Evolutionary conservation across 2,888 invertebrate genomes (phyloP), one percentile per base, ranked within the genome.

Genomic region (Rhorus exstirpatorius): DNA sequence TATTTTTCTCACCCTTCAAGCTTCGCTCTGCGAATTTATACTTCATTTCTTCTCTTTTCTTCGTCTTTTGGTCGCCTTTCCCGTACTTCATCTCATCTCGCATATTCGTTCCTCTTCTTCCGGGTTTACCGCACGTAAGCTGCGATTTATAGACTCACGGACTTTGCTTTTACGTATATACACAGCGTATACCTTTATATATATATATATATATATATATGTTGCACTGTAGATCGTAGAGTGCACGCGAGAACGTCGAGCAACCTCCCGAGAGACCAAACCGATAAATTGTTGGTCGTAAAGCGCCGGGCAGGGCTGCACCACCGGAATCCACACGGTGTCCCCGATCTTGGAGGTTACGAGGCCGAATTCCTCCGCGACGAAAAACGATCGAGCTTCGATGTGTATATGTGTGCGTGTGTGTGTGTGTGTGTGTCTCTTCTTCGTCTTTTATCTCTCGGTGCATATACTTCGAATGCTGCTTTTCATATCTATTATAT

Each of bases 141-240:
- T 86, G 86, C 87, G 87, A 89, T 89, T 89, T 89, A 89, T 89
- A 85, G 88, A 89, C 89, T 89, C 81, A 79, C 49, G 44, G 55
- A 67, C 55, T n/a, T 44, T 35, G 55, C 46, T 49, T 2, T 35
- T 53, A 26, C 46, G 58, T 44, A 31, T 55, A n/a, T 3, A 24
- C 38, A 31, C 31, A 31, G n/a, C 21, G 7, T 8, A 61, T 41
- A 41, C 26, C 81, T 84, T 2, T 49, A 17, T 55, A 17, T 12
- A 14, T 49, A 46, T 46, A 31, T 71, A 31, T 26, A 19, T 26
- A 31, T 31, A 17, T 21, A 58, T 19, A 60, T 63, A 72, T 31
- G 41, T 58, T 49, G 24, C 14, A 35, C 31, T 63, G 61, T 53
- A 70, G 68, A 71, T 53, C 60, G 49, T 19, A 24, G 38, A 68